Evolutionary conservation across 2,797 vertebrate genomes (phyloP).

Genomic region (Ctenopoma multispine): DNA sequence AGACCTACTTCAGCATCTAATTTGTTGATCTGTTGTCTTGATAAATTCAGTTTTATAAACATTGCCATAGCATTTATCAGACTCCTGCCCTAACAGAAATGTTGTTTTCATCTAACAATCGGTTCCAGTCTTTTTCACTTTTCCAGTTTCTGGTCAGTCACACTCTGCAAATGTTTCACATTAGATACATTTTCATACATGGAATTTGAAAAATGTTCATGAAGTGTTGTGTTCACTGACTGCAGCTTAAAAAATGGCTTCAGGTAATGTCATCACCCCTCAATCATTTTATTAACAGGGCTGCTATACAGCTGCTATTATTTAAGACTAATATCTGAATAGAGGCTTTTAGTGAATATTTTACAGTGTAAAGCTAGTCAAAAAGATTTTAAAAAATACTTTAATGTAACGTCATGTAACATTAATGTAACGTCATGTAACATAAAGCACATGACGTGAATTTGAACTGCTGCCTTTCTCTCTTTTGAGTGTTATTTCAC

Average conservation of each 20-base stretch:
- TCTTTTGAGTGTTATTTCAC: slow-evolving; percentile 4
- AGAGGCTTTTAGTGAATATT: neutral
- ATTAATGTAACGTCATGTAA: no score
- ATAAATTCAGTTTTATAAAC: neutral
- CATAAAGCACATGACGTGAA: slow-evolving; percentile 2
- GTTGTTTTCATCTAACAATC: neutral
- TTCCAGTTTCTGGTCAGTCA: no score
- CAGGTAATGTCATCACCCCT: neutral
- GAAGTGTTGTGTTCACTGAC: neutral
- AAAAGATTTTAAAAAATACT: no score
- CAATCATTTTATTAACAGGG: neutral
- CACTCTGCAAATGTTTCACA: no score
- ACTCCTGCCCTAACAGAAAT: neutral
- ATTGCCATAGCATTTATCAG: slow-evolving; percentile 1
- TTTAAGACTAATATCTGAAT: neutral
- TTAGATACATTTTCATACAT: no score
- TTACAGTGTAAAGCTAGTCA: neutral
- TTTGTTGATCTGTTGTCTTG: neutral
- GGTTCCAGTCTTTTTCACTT: neutral
- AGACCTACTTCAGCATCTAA: no score
- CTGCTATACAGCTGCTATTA: neutral
- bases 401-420: no score
- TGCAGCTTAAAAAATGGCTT: neutral
- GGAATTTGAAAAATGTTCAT: no score
- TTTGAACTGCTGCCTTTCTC: neutral